Percentiles rank a stretch among this genome's conserved stretches.
phyloP scores from a whole-genome alignment of 1,140 invertebrate genomes.

The Antheraea pernyi region DNA sequence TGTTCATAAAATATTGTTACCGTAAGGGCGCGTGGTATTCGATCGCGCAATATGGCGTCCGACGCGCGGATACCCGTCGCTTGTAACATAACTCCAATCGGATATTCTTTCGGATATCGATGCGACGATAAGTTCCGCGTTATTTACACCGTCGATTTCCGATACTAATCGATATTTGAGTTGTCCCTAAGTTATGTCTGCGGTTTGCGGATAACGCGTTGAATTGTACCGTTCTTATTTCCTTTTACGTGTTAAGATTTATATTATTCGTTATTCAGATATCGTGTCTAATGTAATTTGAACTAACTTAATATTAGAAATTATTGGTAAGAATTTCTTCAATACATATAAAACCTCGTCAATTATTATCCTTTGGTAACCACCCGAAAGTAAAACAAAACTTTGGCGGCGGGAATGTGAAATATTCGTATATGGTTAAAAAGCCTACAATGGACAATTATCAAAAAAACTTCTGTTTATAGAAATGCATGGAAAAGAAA shows the following conservation, averaged over 20 bases:
- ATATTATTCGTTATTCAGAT: not conserved
- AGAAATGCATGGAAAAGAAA: no score
- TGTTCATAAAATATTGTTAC: not conserved
- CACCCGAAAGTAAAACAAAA: no score
- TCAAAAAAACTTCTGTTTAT: no score
- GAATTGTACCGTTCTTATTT: not conserved
- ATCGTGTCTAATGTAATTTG: no score
- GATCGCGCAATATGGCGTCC: slow-evolving; percentile 36
- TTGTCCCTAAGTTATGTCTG: slow-evolving; percentile 7
- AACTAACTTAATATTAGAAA: no score
- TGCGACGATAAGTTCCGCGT: slow-evolving; percentile 6
- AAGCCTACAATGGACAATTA: no score
- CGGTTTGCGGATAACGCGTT: not conserved
- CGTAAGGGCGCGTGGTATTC: slow-evolving; percentile 5
- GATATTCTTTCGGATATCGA: slow-evolving; percentile 17
- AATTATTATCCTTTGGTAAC: no score
- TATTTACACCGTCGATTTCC: slow-evolving; percentile 12
- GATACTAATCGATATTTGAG: slow-evolving; percentile 16
- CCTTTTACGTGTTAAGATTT: not conserved
- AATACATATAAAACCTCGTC: no score
- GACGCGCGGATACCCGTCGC: slow-evolving; percentile 38
- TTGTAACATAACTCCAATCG: slow-evolving; percentile 36
- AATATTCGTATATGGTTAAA: no score
- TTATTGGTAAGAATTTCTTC: no score
- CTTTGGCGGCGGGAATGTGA: no score